Percentiles rank a stretch among this genome's conserved stretches.
Conservation (phyloP, 1,140 invertebrate genomes). For the Kradibia gibbosae region DNA sequence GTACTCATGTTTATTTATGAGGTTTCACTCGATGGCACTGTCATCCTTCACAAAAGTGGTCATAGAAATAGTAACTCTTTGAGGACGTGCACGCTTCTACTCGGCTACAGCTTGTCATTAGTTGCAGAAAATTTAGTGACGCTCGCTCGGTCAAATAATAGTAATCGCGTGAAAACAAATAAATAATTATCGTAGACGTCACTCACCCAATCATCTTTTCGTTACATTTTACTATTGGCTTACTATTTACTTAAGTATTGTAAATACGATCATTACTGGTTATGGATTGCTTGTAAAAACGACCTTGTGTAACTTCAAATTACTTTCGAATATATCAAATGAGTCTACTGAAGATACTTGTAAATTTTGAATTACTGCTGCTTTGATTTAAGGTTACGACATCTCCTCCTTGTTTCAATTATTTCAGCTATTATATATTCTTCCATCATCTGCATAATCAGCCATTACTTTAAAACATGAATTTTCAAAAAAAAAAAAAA, state of each 20-base stretch:
- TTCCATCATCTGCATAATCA: background rate
- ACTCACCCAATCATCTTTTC: background rate
- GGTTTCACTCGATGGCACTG: background rate
- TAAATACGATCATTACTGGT: too few species aligned
- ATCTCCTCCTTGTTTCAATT: too few species aligned
- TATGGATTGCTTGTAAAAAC: too few species aligned
- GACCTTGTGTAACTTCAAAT: too few species aligned
- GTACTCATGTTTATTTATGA: constrained; percentile 38
- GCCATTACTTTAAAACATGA: too few species aligned
- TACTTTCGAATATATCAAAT: too few species aligned
- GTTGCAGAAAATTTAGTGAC: background rate
- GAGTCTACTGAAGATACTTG: too few species aligned
- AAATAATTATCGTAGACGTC: background rate
- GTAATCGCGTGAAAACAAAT: background rate
- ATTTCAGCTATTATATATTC: too few species aligned
- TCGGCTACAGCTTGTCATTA: background rate
- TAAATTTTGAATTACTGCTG: background rate
- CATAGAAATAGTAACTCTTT: background rate
- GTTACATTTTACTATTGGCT: background rate
- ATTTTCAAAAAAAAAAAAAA: too few species aligned
- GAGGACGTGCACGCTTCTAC: background rate
- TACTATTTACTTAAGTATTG: background rate
- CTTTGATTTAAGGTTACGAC: background rate
- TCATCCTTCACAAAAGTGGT: background rate
- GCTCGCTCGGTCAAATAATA: background rate